Percentiles rank a stretch among this genome's conserved stretches.
Conservation (phyloP, 2,888 invertebrate genomes). For the Andrena fulva region DNA sequence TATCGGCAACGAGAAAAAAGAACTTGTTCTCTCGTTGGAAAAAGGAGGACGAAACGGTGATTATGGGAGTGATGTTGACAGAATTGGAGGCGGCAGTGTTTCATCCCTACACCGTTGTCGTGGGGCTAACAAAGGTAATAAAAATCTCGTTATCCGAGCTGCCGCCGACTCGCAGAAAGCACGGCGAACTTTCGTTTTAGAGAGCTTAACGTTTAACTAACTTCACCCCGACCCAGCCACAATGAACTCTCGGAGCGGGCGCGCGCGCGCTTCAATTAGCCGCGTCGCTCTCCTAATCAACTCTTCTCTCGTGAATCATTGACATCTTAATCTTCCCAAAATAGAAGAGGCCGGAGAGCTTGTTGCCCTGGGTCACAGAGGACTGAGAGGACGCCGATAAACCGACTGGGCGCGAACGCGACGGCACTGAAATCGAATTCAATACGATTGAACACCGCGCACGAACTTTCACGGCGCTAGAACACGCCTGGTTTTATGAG, state of each 20-base stretch:
- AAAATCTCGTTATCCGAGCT: slow-evolving; percentile 48
- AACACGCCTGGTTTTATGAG: neutral
- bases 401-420: slow-evolving; percentile 6
- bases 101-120: neutral
- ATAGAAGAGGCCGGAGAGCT: slow-evolving; percentile 42
- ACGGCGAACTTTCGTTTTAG: slow-evolving; percentile 21
- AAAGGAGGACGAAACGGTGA: neutral
- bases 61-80: neutral
- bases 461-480: slow-evolving; percentile 2
- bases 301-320: slow-evolving; percentile 50
- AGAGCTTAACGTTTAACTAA: slow-evolving; percentile 10
- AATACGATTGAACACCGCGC: slow-evolving; percentile 16
- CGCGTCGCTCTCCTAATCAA: slow-evolving; percentile 45
- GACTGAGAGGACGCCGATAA: slow-evolving; percentile 33
- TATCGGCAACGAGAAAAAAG: neutral
- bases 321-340: slow-evolving; percentile 55
- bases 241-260: slow-evolving; percentile 19
- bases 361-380: slow-evolving; percentile 21
- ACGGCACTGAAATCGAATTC: slow-evolving; percentile 34
- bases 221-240: slow-evolving; percentile 13
- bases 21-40: neutral
- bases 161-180: neutral
- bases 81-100: neutral
- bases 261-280: slow-evolving; percentile 47
- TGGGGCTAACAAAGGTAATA: slow-evolving; percentile 12